These are phyloP conservation scores for Sarcophilus harrisii DNA, from an alignment of 2,797 vertebrate species.

Conservation along the genomic window DNA sequence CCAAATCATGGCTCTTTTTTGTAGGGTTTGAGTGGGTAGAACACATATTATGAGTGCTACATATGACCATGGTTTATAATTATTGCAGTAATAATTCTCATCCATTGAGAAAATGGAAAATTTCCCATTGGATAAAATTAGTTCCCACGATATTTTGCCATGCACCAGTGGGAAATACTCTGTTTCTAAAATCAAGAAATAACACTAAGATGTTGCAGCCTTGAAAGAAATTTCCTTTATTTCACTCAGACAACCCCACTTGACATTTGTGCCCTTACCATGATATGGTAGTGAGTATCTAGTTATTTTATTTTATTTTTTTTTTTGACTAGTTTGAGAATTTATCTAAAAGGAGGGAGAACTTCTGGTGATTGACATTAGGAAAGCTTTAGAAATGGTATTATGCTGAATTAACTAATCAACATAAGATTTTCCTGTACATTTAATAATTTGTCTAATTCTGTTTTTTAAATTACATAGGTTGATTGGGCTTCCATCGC, in stretches of 20 bases:
- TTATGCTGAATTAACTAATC: slow-evolving; percentile 56
- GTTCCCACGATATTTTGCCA: slow-evolving; percentile 61
- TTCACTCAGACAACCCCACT: slow-evolving; percentile 56
- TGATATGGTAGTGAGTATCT: background rate
- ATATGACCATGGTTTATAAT: slow-evolving; percentile 40
- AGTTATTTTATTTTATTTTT: slow-evolving; percentile 66
- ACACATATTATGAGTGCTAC: slow-evolving; percentile 54
- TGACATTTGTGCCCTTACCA: background rate
- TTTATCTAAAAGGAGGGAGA: slow-evolving; percentile 45
- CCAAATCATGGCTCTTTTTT: slow-evolving; percentile 58
- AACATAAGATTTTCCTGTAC: slow-evolving; percentile 58
- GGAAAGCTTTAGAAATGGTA: slow-evolving; percentile 61
- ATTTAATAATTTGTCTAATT: slow-evolving; percentile 72
- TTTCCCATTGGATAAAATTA: slow-evolving; percentile 63
- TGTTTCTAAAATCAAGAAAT: background rate
- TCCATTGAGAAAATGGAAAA: slow-evolving; percentile 45
- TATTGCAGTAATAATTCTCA: slow-evolving; percentile 45
- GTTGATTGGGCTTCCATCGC: slow-evolving; percentile 66
- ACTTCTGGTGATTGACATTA: slow-evolving; percentile 68
- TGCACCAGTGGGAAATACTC: slow-evolving; percentile 64
- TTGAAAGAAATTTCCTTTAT: slow-evolving; percentile 68
- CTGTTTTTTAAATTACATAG: slow-evolving; percentile 52
- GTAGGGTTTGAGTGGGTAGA: slow-evolving; percentile 58
- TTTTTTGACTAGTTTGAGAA: slow-evolving; percentile 56
- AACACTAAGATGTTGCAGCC: slow-evolving; percentile 45